A percentile compares a stretch with the other conserved stretches of the same genome.
Evolutionary conservation across 2,113 vertebrate species (phyloP).

Genomic region (Malurus melanocephalus): DNA sequence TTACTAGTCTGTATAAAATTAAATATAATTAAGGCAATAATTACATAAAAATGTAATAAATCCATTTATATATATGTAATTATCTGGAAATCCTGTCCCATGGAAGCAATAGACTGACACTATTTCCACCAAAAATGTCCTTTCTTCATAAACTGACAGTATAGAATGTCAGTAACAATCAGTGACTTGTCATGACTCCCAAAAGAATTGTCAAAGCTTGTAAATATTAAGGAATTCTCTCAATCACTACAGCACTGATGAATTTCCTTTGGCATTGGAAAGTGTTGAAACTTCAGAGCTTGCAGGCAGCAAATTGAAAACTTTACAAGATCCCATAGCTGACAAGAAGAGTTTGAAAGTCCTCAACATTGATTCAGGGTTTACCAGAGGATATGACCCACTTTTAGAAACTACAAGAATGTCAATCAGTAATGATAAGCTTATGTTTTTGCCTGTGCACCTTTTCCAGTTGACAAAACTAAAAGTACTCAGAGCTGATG

Average conservation of each 20-base stretch:
- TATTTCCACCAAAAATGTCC: constrained; percentile 58
- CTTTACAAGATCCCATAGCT: constrained; percentile 18
- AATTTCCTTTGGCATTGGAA: constrained; percentile 49
- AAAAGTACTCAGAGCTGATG: constrained; percentile 48
- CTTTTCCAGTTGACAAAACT: constrained; percentile 57
- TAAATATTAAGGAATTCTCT: constrained; percentile 41
- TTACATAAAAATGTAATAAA: constrained; percentile 55
- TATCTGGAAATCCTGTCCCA: constrained; percentile 60
- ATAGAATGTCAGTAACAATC: constrained; percentile 57
- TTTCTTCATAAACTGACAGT: constrained; percentile 51
- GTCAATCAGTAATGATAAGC: constrained; percentile 61
- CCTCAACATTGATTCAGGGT: constrained; percentile 56
- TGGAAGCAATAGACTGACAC: constrained; percentile 51
- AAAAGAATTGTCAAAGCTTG: constrained; percentile 42
- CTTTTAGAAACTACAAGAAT: constrained; percentile 37
- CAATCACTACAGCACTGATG: constrained; percentile 43
- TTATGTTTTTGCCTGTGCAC: constrained; percentile 60
- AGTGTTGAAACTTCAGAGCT: constrained; percentile 48
- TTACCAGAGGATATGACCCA: constrained; percentile 65
- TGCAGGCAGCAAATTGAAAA: constrained; percentile 51
- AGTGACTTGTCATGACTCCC: constrained; percentile 35
- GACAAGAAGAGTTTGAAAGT: constrained; percentile 44
- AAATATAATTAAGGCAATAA: not conserved
- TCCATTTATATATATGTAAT: constrained; percentile 1
- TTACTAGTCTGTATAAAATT: not conserved